phyloP scores from a whole-genome alignment of 2,888 invertebrate genomes.

The Callosobruchus maculatus region DNA sequence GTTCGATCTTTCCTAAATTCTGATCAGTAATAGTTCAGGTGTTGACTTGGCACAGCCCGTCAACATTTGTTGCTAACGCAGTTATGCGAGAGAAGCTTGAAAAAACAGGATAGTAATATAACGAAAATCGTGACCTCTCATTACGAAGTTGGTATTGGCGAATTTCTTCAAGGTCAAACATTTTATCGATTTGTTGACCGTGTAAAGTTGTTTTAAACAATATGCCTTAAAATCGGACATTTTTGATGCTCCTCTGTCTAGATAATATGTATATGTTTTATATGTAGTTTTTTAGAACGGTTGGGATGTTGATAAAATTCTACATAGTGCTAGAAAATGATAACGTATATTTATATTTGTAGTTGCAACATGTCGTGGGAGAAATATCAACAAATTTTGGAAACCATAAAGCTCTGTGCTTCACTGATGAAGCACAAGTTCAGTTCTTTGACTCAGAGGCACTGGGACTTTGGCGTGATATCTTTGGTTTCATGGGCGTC shows the following conservation, averaged over 20 bases:
- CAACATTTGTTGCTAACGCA: too few relatives aligned
- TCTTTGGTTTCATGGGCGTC: constrained; percentile 64
- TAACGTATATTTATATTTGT: constrained; percentile 7
- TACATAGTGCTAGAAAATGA: background rate
- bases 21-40: too few relatives aligned
- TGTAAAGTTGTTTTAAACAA: too few relatives aligned
- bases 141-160: too few relatives aligned
- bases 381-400: constrained; percentile 42
- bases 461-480: constrained; percentile 76
- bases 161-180: too few relatives aligned
- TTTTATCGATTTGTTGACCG: too few relatives aligned
- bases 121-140: too few relatives aligned
- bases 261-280: background rate
- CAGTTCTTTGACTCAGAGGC: constrained; percentile 42
- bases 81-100: too few relatives aligned
- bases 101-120: too few relatives aligned
- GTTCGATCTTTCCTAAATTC: too few relatives aligned
- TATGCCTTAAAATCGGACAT: too few relatives aligned
- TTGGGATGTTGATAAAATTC: background rate
- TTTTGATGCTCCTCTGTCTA: background rate
- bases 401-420: constrained; percentile 46
- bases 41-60: too few relatives aligned
- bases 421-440: constrained; percentile 38
- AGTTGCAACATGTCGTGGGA: constrained; percentile 41
- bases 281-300: background rate